Conservation (phyloP, 2,113 vertebrate species). For the Melanocharis versteri region DNA sequence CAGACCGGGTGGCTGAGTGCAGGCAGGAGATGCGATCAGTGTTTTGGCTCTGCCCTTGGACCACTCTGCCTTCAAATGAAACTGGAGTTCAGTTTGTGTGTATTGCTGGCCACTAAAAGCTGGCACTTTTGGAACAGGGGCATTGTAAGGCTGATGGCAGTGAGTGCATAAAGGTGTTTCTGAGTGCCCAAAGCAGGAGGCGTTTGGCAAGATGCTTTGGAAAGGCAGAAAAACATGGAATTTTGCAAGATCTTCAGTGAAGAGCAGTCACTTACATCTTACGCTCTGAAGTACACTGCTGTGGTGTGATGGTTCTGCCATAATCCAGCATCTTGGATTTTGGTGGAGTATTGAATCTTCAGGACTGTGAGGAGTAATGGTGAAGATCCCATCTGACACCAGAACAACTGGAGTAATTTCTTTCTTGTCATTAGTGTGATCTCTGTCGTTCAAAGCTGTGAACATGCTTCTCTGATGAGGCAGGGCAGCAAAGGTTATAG, state of each 20-base stretch:
- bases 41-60: not conserved
- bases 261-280: fast-evolving
- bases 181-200: not conserved
- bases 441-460: not conserved
- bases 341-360: not conserved
- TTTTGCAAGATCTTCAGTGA: not conserved
- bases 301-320: not conserved
- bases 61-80: not conserved
- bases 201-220: not conserved
- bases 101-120: not conserved
- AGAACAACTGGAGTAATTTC: fast-evolving
- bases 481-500: not conserved
- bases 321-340: not conserved
- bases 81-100: not conserved
- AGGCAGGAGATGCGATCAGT: not conserved
- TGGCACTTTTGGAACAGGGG: not conserved
- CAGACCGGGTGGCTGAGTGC: not conserved
- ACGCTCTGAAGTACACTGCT: fast-evolving
- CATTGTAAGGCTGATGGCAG: not conserved
- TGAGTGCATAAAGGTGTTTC: not conserved
- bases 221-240: not conserved
- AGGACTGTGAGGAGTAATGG: not conserved
- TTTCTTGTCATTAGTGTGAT: not conserved
- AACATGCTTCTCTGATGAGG: not conserved
- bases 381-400: not conserved